Evolutionary conservation across 2,113 vertebrate genomes (phyloP), one percentile per base, ranked within the genome.

Genomic region (Brachyhypopomus occidentalis): DNA sequence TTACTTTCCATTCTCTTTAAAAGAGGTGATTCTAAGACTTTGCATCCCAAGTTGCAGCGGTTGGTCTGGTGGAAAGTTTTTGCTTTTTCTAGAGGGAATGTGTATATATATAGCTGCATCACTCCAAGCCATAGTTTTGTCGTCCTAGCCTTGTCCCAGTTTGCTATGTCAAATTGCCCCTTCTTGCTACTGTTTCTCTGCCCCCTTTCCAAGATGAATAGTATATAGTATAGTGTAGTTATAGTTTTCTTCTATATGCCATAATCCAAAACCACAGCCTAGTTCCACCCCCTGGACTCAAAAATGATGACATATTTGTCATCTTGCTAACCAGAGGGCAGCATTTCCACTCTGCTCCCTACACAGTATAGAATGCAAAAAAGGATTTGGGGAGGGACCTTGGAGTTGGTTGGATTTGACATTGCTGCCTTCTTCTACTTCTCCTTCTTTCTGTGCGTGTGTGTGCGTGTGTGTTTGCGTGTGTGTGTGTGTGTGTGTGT

Each of bases 401-500:
- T 60, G 45, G 71, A 63, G 55, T 60, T 85, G 75, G 67, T 85
- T 85, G 77, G 80, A 82, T 79, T 82, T 85, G 63, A 78, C 58
- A 83, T 77, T 36, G 76, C 80, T 82, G 55, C 75, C 72, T 89
- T 86, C 82, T 90, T 91, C 89, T 90, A 93, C 91, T 55, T 84
- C 27, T 86, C 88, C 88, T 79, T 82, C 56, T 73, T 87, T 91
- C 91, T 92, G 76, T 92, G 17, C 69, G 90, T 94, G 4, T 88
- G 92, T 95, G 91, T 92, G 86, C 92, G 76, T 92, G 17, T 74
- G 90, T 94, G 4, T 88, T 92, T 95, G 91, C 92, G 87, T 92
- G 76, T 92, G 17, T 74, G 90, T 94, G 4, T 88, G 92, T 95
- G 91, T 92, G 87, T 92, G 76, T 92, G 17, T 69, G 90, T 94